Base-by-base conservation (phyloP, 2,113 vertebrate genomes). In the Motacilla tschutschensis region DNA sequence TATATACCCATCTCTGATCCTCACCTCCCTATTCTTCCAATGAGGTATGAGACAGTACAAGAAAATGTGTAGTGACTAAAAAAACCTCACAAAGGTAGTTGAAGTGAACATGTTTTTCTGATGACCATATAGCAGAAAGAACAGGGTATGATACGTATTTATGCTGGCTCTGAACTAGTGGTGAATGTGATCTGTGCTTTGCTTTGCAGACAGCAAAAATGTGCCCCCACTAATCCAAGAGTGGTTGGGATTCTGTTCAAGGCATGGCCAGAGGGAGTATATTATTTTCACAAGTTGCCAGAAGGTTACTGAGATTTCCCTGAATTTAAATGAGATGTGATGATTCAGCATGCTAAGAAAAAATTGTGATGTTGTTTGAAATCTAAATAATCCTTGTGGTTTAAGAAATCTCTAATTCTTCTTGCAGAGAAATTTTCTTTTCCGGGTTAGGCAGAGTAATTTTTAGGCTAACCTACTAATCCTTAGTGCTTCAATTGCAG, bases 121-220 rank as follows among this genome's bases (percentile, higher is more conserved):
- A 64, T 31, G 29, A 48, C 8, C 24, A 19, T 8, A 8, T 26
- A 71, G 43, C 60, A 78, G 40, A 64, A 74, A 80, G 17, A 86
- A 55, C 15, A 35, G 17, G 0, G 1, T 1, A 0, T 51, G 31
- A n/a, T 9, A 25, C 8, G 3, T 84, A 31, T 40, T 70, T 55
- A 26, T 54, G 25, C 25, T 40, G 57, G 8, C 10, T 73, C 18
- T 76, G 40, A 85, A 25, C 6, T 26, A 58, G 6, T 58, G 16
- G 14, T 43, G 38, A 79, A 57, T 51, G 17, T 35, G 17, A 11
- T 50, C 58, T 82, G 12, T 79, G 8, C 14, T 83, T 74, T 70
- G 28, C 8, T 59, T 83, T 50, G 47, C 5, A 4, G 20, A 55
- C 12, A 74, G 10, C 4, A 24, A 31, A 66, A 79, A 5, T 54